phyloP scores from a whole-genome alignment of 2,113 vertebrate species.

The Urocolius indicus region DNA sequence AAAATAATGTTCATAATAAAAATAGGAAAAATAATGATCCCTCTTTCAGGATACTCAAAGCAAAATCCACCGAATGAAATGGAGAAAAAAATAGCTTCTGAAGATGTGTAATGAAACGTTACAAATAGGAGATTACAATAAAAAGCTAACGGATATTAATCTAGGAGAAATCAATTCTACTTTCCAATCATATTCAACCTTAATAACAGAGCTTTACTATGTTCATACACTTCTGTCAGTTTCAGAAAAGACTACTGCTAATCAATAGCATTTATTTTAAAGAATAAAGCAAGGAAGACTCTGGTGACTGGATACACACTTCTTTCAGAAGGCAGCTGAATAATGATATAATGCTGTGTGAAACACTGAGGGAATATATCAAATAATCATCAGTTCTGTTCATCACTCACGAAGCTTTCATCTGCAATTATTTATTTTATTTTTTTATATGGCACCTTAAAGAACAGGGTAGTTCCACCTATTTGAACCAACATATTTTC shows the following conservation, averaged over 20 bases:
- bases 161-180: slow-evolving; percentile 30
- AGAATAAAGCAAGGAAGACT: not conserved
- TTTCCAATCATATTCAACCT: slow-evolving; percentile 45
- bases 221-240: slow-evolving; percentile 3
- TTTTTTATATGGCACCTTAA: not conserved
- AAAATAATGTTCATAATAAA: not conserved
- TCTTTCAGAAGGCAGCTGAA: not conserved
- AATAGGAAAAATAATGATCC: not conserved
- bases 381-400: not conserved
- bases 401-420: not conserved
- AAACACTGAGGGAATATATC: not conserved
- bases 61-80: not conserved
- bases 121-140: not conserved
- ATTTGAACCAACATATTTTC: not conserved
- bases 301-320: not conserved
- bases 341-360: not conserved
- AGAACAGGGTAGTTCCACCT: not conserved
- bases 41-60: not conserved
- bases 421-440: slow-evolving; percentile 9
- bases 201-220: slow-evolving; percentile 49
- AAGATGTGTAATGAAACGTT: slow-evolving; percentile 9
- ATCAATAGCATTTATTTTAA: slow-evolving; percentile 52
- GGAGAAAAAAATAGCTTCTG: not conserved
- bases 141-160: slow-evolving; percentile 5
- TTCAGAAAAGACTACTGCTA: slow-evolving; percentile 35